A percentile compares a stretch with the other conserved stretches of the same genome.
phyloP scores from a whole-genome alignment of 2,888 invertebrate species.

The Hyalella azteca region DNA sequence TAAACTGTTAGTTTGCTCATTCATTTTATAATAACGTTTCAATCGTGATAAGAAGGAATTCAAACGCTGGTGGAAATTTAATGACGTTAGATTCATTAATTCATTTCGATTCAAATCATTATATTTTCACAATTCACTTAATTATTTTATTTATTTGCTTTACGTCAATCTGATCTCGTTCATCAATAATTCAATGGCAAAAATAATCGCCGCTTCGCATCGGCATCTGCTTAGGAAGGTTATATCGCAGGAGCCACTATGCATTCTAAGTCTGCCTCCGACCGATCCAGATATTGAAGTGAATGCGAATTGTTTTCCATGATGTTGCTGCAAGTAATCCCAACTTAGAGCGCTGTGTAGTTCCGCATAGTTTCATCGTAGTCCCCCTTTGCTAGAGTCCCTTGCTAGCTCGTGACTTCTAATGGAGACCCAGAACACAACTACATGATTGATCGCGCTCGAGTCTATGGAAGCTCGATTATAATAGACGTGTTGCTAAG shows the following conservation, averaged over 20 bases:
- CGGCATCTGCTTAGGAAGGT: not conserved
- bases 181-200: too few species aligned
- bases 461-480: conserved; percentile 16
- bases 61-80: too few species aligned
- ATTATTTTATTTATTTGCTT: too few species aligned
- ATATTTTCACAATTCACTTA: too few species aligned
- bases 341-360: conserved; percentile 11
- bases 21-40: too few species aligned
- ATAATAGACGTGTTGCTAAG: conserved; percentile 5
- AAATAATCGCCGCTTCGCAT: too few species aligned
- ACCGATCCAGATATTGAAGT: conserved; percentile 7
- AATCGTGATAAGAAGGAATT: too few species aligned
- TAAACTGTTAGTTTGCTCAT: too few species aligned
- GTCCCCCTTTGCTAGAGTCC: conserved; percentile 24
- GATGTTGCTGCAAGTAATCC: conserved; percentile 35
- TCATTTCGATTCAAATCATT: too few species aligned
- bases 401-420: conserved; percentile 31
- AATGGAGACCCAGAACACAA: conserved; percentile 32
- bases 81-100: too few species aligned
- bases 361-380: conserved; percentile 3
- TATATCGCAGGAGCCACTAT: not conserved
- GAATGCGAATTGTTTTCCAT: conserved; percentile 29
- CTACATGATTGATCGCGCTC: conserved; percentile 22
- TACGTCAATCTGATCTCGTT: too few species aligned
- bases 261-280: conserved; percentile 10